Evolutionary conservation across 2,113 vertebrate species (phyloP), one percentile per base, ranked within the genome.

Genomic region (Pica pica): DNA sequence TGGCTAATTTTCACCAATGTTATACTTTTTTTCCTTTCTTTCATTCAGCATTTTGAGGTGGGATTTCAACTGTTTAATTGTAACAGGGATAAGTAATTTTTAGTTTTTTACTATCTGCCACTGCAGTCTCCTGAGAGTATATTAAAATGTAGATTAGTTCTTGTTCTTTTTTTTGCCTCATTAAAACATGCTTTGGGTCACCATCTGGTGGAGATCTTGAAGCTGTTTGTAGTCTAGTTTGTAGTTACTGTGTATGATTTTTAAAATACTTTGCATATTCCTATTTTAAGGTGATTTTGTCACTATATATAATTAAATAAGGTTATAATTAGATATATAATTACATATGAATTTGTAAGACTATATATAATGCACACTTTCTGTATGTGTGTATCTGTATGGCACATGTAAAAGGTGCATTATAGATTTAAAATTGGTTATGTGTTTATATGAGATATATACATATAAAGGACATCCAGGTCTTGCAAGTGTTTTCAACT

Each of bases 71-170:
- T 82, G 37, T 92, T 90, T 67, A 70, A 88, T 63, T 80, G 92
- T 92, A 82, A 90, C 35, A 85, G 20, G 12, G 63, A 85, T 74
- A 85, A 78, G 78, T 75, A 30, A 21, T 37, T 79, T 89, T 93
- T 60, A 53, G 20, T 73, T 95, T 95, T 88, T 93, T 41, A 11
- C 19, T 93, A 57, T 80, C 78, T 81, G 20, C 60, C 70, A 50
- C 50, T 85, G 12, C 95, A 91, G 97, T 98, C 98, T 99, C 97
- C 95, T 96, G 95, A 98, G 95, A 98, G 71, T 95, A 47, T 91
- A 93, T 85, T 64, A 61, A 88, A 95, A 91, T 80, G 22, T 95
- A 95, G 92, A 94, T 87, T 96, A 86, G 56, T 88, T 44, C 61
- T 87, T 75, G 8, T 84, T 41, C 61, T 95, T 92, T 95, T 93